Base-by-base conservation (phyloP, 2,113 vertebrate species). In the Balaeniceps rex region DNA sequence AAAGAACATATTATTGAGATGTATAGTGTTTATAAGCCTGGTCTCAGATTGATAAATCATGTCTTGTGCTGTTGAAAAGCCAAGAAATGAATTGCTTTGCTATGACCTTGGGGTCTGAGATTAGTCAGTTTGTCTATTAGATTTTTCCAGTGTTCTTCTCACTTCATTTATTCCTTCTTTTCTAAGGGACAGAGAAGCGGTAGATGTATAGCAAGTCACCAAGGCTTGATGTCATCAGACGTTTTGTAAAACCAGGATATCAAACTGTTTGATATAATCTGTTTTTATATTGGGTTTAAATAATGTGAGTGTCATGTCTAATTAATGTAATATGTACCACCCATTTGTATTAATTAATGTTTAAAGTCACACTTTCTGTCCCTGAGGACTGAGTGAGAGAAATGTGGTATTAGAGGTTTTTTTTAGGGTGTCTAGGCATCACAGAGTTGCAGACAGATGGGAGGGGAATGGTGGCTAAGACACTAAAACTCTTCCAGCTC, bases 1-100 rank as follows among this genome's bases (percentile, higher is more conserved):
- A 40, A 94, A 97, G 96, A 98, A 98, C 96, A 57, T 97, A 97
- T 98, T 98, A 98, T 97, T 98, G 97, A 98, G 97, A 98, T 98
- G 87, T 97, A 98, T 97, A 96, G 97, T 98, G 97, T 98, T 98
- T 98, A 94, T 97, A 97, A 98, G 96, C 87, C 80, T 90, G 93
- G 57, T 91, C 93, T 93, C 70, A 81, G 90, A 98, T 97, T 97
- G 98, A 98, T 98, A 97, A 98, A 98, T 98, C 97, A 97, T 96
- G 96, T 98, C 98, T 98, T 87, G 65, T 95, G 84, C 96, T 97
- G 92, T 96, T 98, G 97, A 94, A 97, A 97, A 98, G 94, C 80
- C 92, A 83, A 97, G 88, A 95, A 98, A 98, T 96, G 87, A 98
- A 98, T 98, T 97, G 94, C 96, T 98, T 97, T 97, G 52, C 96